These are phyloP conservation scores for Nemurella pictetii DNA, from an alignment of 2,888 invertebrate species.

Conservation along the genomic window DNA sequence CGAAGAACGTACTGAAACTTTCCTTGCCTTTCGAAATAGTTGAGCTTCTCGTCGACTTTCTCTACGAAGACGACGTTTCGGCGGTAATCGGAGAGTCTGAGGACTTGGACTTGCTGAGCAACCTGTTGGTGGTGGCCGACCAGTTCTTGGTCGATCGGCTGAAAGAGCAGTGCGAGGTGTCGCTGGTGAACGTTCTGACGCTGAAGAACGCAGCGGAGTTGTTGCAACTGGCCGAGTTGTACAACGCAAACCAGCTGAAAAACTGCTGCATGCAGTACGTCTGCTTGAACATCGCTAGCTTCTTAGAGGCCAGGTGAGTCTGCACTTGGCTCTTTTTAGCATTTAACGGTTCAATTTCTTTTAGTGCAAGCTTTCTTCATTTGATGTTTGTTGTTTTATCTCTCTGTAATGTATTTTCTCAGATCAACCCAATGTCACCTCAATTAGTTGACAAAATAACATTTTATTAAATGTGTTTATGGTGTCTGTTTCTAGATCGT, in stretches of 20 bases:
- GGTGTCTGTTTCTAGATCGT: constrained; percentile 49
- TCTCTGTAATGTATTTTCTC: too few species aligned
- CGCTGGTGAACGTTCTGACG: constrained; percentile 66
- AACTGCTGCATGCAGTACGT: constrained; percentile 76
- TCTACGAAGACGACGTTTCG: constrained; percentile 69
- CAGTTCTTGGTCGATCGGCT: constrained; percentile 74
- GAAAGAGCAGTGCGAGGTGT: constrained; percentile 71
- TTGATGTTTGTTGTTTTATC: too few species aligned
- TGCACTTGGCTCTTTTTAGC: too few species aligned
- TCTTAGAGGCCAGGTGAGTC: constrained; percentile 65
- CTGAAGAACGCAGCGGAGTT: constrained; percentile 77
- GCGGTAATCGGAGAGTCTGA: constrained; percentile 61
- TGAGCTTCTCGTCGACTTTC: constrained; percentile 69
- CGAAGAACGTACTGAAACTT: constrained; percentile 52
- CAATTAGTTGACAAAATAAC: not conserved
- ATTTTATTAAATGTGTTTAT: too few species aligned
- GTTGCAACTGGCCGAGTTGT: constrained; percentile 72
- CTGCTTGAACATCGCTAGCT: constrained; percentile 69
- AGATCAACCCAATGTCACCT: too few species aligned
- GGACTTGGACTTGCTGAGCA: constrained; percentile 72
- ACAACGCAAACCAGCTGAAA: constrained; percentile 75
- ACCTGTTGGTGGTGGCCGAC: constrained; percentile 77
- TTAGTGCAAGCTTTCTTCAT: too few species aligned
- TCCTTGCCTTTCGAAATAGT: constrained; percentile 65
- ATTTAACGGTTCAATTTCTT: too few species aligned